Conservation (phyloP, 2,113 vertebrate species). For the Carollia perspicillata region DNA sequence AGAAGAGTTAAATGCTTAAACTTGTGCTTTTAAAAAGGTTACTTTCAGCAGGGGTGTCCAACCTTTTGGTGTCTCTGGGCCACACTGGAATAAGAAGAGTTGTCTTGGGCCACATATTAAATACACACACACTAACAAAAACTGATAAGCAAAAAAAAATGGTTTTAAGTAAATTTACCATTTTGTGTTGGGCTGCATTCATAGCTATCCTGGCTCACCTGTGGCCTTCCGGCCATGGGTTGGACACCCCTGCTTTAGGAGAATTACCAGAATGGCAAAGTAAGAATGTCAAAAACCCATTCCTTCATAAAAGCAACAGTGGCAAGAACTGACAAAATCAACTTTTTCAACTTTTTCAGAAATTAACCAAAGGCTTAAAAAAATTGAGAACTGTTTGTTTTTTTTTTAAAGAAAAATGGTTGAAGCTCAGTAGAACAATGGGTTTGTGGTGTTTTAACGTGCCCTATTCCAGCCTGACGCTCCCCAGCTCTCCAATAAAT, state of each 20-base stretch:
- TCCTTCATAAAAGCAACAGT: neutral
- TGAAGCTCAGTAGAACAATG: neutral
- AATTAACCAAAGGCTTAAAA: neutral
- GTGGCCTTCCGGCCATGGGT: accelerated
- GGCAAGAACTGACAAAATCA: neutral
- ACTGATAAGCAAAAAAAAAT: too few species aligned
- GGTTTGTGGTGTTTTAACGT: neutral
- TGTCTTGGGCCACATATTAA: too few species aligned
- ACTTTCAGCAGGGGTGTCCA: neutral
- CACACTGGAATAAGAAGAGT: too few species aligned
- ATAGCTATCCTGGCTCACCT: too few species aligned
- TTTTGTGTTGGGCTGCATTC: too few species aligned
- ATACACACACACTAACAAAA: too few species aligned
- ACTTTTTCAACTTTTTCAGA: neutral
- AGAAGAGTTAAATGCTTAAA: neutral
- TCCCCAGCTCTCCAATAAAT: neutral
- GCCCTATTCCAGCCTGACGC: neutral
- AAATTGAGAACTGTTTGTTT: neutral
- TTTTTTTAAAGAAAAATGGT: neutral
- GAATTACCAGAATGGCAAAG: neutral
- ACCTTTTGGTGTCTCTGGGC: too few species aligned
- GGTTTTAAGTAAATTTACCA: too few species aligned
- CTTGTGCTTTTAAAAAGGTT: neutral
- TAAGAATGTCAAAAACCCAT: neutral
- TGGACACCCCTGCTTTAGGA: neutral